A percentile compares a stretch with the other conserved stretches of the same genome.
These are phyloP conservation scores for Muraenolepis orangiensis DNA, from an alignment of 2,797 vertebrate genomes.

Conservation along the genomic window DNA sequence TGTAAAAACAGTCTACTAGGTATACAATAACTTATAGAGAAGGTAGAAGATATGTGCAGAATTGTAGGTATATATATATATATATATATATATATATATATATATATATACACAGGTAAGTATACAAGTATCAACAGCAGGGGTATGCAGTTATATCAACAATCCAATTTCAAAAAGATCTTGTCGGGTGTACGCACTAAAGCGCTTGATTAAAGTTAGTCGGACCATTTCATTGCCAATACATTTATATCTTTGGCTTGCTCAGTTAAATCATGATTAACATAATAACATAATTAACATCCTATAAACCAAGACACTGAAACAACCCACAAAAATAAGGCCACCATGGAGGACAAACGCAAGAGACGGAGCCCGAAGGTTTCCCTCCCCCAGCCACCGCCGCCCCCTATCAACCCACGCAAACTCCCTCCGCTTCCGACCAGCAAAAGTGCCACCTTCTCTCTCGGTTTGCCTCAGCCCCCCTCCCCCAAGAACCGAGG, in stretches of 20 bases:
- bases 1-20: no score
- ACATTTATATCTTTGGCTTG: neutral
- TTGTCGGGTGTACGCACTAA: no score
- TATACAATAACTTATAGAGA: no score
- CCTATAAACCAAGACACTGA: neutral
- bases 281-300: no score
- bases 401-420: conserved; percentile 78
- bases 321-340: neutral
- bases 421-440: conserved; percentile 83
- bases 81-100: no score
- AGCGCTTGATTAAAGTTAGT: neutral
- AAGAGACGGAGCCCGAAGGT: conserved; percentile 90
- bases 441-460: conserved; percentile 89
- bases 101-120: no score
- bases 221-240: neutral
- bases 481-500: conserved; percentile 88
- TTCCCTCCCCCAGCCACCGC: conserved; percentile 79
- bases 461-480: conserved; percentile 85
- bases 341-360: conserved; percentile 88
- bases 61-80: no score
- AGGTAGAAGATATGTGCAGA: no score
- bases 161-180: no score
- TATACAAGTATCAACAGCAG: no score
- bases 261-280: neutral
- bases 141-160: no score